Evolutionary conservation across 2,797 vertebrate genomes (phyloP), one percentile per base, ranked within the genome.

Genomic region (Thripadectes ignobilis): DNA sequence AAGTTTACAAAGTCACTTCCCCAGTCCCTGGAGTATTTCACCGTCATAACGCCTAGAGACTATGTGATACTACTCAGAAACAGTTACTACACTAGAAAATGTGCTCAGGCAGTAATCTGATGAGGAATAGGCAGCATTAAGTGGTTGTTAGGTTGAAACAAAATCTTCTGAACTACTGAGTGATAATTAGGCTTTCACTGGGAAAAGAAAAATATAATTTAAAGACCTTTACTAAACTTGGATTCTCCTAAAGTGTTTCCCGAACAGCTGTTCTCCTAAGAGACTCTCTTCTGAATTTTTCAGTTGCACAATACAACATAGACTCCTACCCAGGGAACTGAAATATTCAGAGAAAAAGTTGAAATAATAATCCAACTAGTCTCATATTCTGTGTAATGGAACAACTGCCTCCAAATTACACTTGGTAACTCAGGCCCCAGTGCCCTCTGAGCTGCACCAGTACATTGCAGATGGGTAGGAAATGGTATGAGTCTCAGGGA

Each of bases 361-460:
- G 63, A 92, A 90, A 51, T 75, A 68, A 61, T 66, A 77, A 92
- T 84, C 69, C 36, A 88, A 24, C 61, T 61, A 27, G 55, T 71
- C 61, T 92, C 39, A 13, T 73, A 36, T 83, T 78, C 62, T 59
- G 45, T 61, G 36, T 72, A 91, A 68, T 61, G 68, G 62, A 94
- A 71, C 59, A 79, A 68, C 34, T 82, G 67, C 49, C 59, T 76
- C 43, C 30, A 34, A 85, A 38, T 66, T 84, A 55, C 69, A 91
- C 11, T 27, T 57, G 48, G 65, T 91, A 9, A 17, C 59, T 94
- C 10, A 4, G 54, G 61, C 45, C n/a, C 38, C 11, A 3, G 6
- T 39, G 41, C 75, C 62, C 71, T 66, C 14, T 51, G 17, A 55
- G 61, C 22, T 49, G 17, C 14, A 20, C 6, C 59, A 7, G 12